phyloP scores from a whole-genome alignment of 2,797 vertebrate species.

The Etheostoma nigrum region DNA sequence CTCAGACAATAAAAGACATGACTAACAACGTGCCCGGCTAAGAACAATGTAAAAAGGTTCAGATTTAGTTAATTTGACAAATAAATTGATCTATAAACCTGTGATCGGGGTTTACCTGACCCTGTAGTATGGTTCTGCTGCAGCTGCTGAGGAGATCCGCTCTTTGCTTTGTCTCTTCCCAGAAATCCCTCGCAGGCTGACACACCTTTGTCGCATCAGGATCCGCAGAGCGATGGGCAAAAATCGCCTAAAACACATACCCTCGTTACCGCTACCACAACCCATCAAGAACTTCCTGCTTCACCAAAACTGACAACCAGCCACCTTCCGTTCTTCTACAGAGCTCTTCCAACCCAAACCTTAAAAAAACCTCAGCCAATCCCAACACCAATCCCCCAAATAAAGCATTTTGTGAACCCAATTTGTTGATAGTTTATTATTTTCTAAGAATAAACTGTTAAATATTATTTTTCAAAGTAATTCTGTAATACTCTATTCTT shows the following conservation, averaged over 20 bases:
- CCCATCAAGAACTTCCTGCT: slow-evolving; percentile 90
- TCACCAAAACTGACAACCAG: slow-evolving; percentile 79
- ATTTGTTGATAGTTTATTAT: slow-evolving; percentile 19
- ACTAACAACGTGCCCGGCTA: not conserved
- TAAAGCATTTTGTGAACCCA: slow-evolving; percentile 15
- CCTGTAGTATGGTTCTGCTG: not conserved
- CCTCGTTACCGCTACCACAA: slow-evolving; percentile 89
- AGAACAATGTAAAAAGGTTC: not conserved
- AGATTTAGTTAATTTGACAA: not conserved
- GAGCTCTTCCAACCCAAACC: slow-evolving; percentile 10
- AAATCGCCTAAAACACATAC: slow-evolving; percentile 85
- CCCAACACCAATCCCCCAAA: slow-evolving; percentile 19
- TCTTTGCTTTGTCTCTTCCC: slow-evolving; percentile 24
- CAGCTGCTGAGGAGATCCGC: not conserved
- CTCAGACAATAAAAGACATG: not conserved
- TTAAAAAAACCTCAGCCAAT: slow-evolving; percentile 6
- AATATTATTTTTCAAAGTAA: slow-evolving; percentile 19
- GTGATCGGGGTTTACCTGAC: not conserved
- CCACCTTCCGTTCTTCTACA: not conserved
- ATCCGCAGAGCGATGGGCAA: slow-evolving; percentile 91
- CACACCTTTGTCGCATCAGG: slow-evolving; percentile 89
- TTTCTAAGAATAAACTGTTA: slow-evolving; percentile 23
- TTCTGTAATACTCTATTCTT: slow-evolving; percentile 11
- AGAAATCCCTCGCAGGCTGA: slow-evolving; percentile 88
- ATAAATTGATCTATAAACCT: not conserved